Percentiles rank a stretch among this genome's conserved stretches.
Conservation (phyloP, 2,888 invertebrate species). For the Leptarthrus brevirostris region DNA sequence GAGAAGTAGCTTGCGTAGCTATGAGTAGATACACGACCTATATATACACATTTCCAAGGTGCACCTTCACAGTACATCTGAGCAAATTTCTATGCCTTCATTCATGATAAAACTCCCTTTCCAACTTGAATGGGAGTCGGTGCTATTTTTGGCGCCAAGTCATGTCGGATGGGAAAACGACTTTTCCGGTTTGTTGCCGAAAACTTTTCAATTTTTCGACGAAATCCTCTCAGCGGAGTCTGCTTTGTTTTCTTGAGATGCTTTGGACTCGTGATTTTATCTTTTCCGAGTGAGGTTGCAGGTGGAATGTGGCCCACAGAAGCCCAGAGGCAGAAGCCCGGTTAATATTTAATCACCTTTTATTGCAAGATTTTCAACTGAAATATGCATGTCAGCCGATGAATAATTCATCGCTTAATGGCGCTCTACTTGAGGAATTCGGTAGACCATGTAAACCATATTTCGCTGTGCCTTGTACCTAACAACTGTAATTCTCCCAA, state of each 20-base stretch:
- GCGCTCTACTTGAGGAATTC: slow-evolving; percentile 46
- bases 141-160: slow-evolving; percentile 46
- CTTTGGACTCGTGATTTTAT: neutral
- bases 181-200: neutral
- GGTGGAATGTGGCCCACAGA: slow-evolving; percentile 25
- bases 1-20: slow-evolving; percentile 29
- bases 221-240: neutral
- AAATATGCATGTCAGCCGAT: slow-evolving; percentile 65
- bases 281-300: slow-evolving; percentile 25
- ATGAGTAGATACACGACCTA: slow-evolving; percentile 43
- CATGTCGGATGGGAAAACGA: neutral
- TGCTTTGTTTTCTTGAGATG: neutral
- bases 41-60: slow-evolving; percentile 3
- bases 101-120: slow-evolving; percentile 39
- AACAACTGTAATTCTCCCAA: slow-evolving; percentile 51
- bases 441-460: slow-evolving; percentile 58
- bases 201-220: slow-evolving; percentile 8
- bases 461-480: slow-evolving; percentile 50
- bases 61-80: slow-evolving; percentile 37
- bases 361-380: slow-evolving; percentile 66
- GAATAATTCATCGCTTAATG: slow-evolving; percentile 66
- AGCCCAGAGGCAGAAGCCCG: slow-evolving; percentile 45
- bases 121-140: slow-evolving; percentile 12
- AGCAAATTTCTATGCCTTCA: slow-evolving; percentile 45
- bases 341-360: slow-evolving; percentile 66